These are phyloP conservation scores for Cetoscarus ocellatus DNA, from an alignment of 2,797 vertebrate genomes.

Conservation along the genomic window DNA sequence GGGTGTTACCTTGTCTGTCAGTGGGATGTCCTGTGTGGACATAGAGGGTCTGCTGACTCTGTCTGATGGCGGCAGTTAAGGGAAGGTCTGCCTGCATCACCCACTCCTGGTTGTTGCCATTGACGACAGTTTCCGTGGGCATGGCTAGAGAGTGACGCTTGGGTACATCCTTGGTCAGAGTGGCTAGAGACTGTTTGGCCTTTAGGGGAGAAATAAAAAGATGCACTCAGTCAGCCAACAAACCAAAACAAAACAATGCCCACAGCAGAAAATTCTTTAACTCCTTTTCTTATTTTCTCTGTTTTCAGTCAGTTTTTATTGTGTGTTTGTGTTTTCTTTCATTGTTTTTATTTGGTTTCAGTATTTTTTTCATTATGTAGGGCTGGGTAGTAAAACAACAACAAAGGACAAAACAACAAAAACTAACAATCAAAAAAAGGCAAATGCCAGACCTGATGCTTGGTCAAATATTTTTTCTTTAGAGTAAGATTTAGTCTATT, in stretches of 20 bases:
- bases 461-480: no score
- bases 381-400: no score
- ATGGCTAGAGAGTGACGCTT: conserved; percentile 98
- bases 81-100: conserved; percentile 98
- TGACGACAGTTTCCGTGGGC: conserved; percentile 95
- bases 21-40: conserved; percentile 91
- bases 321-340: no score
- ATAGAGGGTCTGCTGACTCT: conserved; percentile 98
- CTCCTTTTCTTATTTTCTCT: conserved; percentile 2
- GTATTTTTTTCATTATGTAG: no score
- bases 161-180: conserved; percentile 97
- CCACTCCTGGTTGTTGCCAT: conserved; percentile 99
- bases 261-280: background rate
- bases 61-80: conserved; percentile 96
- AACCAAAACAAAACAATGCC: background rate
- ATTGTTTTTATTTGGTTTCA: background rate
- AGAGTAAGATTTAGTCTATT: no score
- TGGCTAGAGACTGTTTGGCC: conserved; percentile 98
- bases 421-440: no score
- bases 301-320: background rate
- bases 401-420: no score
- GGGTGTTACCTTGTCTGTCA: conserved; percentile 90
- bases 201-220: conserved; percentile 68
- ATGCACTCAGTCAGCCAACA: conserved; percentile 25
- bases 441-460: no score